Conservation (phyloP, 2,797 vertebrate species). For the Percopsis omiscomaycus region DNA sequence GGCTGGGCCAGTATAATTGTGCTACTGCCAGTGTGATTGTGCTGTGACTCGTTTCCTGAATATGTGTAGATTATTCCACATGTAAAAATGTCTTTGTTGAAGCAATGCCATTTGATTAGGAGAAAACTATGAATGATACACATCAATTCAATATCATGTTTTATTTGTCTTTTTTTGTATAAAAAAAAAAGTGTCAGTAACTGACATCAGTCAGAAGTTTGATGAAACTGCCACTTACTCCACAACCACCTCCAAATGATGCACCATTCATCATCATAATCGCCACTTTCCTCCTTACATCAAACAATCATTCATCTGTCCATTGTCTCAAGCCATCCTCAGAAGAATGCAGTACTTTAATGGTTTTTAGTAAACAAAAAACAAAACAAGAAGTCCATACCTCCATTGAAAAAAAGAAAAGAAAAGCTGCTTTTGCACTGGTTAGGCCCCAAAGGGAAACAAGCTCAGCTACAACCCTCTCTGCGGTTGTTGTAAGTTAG, state of each 20-base stretch:
- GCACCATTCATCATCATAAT: slow-evolving; percentile 72
- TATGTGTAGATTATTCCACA: slow-evolving; percentile 26
- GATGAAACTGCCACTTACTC: slow-evolving; percentile 62
- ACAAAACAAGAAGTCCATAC: slow-evolving; percentile 51
- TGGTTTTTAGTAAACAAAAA: slow-evolving; percentile 80
- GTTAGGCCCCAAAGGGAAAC: slow-evolving; percentile 70
- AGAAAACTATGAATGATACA: slow-evolving; percentile 72
- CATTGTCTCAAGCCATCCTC: slow-evolving; percentile 62
- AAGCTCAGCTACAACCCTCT: slow-evolving; percentile 72
- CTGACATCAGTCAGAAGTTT: slow-evolving; percentile 78
- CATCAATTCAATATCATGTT: slow-evolving; percentile 68
- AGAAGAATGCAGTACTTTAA: slow-evolving; percentile 77
- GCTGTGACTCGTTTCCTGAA: slow-evolving; percentile 51
- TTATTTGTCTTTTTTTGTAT: slow-evolving; percentile 69
- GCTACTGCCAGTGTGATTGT: slow-evolving; percentile 45
- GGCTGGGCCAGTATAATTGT: slow-evolving; percentile 30
- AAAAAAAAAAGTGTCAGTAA: slow-evolving; percentile 79
- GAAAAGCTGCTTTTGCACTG: slow-evolving; percentile 75
- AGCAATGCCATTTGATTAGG: slow-evolving; percentile 25
- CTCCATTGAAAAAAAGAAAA: slow-evolving; percentile 55
- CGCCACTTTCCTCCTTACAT: slow-evolving; percentile 35
- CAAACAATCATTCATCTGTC: slow-evolving; percentile 56
- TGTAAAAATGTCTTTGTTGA: slow-evolving; percentile 37
- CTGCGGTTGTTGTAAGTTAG: slow-evolving; percentile 43
- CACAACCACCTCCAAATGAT: slow-evolving; percentile 70